A percentile compares a stretch with the other conserved stretches of the same genome.
phyloP scores from a whole-genome alignment of 2,888 invertebrate genomes.

The Sarcophaga carnaria region DNA sequence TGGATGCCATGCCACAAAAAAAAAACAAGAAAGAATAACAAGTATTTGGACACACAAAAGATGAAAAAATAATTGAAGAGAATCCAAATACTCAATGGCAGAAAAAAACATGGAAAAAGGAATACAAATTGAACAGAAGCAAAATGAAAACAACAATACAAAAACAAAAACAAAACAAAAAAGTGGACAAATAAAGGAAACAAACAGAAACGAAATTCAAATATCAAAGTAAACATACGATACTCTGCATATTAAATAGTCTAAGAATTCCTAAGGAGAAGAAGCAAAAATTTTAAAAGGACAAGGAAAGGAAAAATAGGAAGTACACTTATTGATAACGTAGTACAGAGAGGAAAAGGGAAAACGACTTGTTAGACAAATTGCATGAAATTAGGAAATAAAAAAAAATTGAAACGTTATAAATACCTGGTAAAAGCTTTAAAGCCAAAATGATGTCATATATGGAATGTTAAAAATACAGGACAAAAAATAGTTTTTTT shows the following conservation, averaged over 20 bases:
- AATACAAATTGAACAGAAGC: not conserved
- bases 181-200: not conserved
- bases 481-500: too few relatives aligned
- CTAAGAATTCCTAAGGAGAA: not conserved
- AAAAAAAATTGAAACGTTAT: too few relatives aligned
- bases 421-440: too few relatives aligned
- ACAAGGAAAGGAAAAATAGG: not conserved
- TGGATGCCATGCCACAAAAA: not conserved
- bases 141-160: not conserved
- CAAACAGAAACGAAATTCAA: constrained; percentile 2
- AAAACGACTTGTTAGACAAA: too few relatives aligned
- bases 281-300: not conserved
- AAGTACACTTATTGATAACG: too few relatives aligned
- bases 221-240: constrained; percentile 42
- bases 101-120: not conserved
- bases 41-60: not conserved
- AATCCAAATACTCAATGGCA: not conserved
- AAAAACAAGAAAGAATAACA: not conserved
- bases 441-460: too few relatives aligned
- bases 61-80: constrained; percentile 20
- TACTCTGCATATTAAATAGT: constrained; percentile 26
- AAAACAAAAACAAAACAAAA: not conserved
- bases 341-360: too few relatives aligned
- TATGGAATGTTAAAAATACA: too few relatives aligned
- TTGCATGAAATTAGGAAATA: too few relatives aligned